Conservation (phyloP, 1,140 invertebrate genomes). For the Cotesia chilonis region DNA sequence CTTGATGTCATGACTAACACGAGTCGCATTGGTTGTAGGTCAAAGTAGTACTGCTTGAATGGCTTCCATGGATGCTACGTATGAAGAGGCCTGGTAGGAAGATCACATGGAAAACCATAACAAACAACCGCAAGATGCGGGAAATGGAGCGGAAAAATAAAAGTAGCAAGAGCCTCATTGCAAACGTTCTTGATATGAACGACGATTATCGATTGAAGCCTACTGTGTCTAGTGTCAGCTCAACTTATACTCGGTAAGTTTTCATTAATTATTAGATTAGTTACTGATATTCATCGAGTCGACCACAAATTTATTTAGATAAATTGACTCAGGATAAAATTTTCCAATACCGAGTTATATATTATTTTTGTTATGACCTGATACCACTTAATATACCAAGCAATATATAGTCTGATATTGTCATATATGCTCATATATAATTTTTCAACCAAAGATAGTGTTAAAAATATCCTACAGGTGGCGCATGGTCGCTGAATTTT, state of each 20-base stretch:
- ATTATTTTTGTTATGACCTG: too few relatives aligned
- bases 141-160: slow-evolving; percentile 91
- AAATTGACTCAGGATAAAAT: too few relatives aligned
- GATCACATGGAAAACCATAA: slow-evolving; percentile 89
- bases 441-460: too few relatives aligned
- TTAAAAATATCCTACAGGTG: too few relatives aligned
- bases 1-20: background rate
- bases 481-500: too few relatives aligned
- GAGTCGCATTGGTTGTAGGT: slow-evolving; percentile 71
- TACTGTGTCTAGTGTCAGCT: slow-evolving; percentile 52
- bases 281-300: background rate
- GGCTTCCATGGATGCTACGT: slow-evolving; percentile 93
- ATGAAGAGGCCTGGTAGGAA: slow-evolving; percentile 95
- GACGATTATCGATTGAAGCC: slow-evolving; percentile 84
- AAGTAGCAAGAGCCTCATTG: slow-evolving; percentile 90
- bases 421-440: too few relatives aligned
- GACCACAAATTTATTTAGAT: background rate
- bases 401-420: too few relatives aligned
- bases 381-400: too few relatives aligned
- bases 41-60: slow-evolving; percentile 91
- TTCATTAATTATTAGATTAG: background rate
- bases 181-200: slow-evolving; percentile 94
- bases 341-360: too few relatives aligned
- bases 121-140: slow-evolving; percentile 87
- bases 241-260: slow-evolving; percentile 57